Percentiles rank a stretch among this genome's conserved stretches.
These are phyloP conservation scores for Petrocephalus sullivani DNA, from an alignment of 2,797 vertebrate genomes.

Conservation along the genomic window DNA sequence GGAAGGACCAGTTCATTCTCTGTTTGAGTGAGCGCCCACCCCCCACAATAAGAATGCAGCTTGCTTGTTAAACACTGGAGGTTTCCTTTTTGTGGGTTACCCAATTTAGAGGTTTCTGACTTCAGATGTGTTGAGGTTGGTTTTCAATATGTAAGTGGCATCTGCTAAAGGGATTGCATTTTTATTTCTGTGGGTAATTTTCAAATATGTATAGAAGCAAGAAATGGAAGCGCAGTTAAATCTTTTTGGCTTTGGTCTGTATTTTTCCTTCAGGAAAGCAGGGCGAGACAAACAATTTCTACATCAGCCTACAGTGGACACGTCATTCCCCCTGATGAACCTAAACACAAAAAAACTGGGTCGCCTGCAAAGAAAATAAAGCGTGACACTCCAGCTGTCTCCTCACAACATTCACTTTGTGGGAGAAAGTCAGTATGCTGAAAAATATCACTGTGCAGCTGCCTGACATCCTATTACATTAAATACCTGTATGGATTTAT, in stretches of 20 bases:
- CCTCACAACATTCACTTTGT: neutral
- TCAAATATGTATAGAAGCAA: neutral
- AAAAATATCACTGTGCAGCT: neutral
- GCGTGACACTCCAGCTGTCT: neutral
- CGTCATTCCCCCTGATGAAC: neutral
- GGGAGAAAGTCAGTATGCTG: neutral
- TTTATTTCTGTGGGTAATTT: neutral
- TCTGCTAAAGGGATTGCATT: neutral
- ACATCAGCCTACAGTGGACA: neutral
- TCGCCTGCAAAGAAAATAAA: neutral
- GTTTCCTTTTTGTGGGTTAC: neutral
- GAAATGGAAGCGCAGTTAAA: neutral
- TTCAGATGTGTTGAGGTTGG: neutral
- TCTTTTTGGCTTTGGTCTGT: neutral
- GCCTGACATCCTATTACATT: neutral
- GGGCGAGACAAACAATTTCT: neutral
- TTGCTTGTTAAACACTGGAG: neutral
- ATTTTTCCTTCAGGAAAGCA: neutral
- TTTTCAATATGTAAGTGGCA: neutral
- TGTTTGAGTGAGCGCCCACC: neutral
- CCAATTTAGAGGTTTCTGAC: neutral
- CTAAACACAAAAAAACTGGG: neutral
- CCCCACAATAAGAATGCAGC: neutral
- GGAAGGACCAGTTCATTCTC: neutral
- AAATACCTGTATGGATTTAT: neutral